A percentile compares a stretch with the other conserved stretches of the same genome.
These are phyloP conservation scores for Chroicocephalus ridibundus DNA, from an alignment of 2,113 vertebrate genomes.

Conservation along the genomic window DNA sequence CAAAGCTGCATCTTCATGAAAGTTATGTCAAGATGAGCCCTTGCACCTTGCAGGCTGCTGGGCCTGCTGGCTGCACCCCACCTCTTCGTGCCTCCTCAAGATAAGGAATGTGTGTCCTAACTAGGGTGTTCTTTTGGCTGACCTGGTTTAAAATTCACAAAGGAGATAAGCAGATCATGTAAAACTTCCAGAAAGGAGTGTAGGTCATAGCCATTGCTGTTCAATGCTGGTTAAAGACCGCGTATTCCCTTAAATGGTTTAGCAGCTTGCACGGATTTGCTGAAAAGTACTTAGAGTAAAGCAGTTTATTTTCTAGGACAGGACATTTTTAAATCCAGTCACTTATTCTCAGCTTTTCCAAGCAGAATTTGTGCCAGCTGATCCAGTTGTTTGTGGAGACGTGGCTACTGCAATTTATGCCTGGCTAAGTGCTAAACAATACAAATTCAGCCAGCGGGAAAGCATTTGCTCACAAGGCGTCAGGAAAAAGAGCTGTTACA, in stretches of 20 bases:
- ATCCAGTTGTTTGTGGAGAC: background rate
- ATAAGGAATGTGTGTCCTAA: background rate
- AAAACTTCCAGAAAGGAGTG: background rate
- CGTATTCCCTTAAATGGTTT: conserved; percentile 1
- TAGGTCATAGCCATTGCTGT: background rate
- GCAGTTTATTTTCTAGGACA: conserved; percentile 27
- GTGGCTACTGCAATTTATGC: background rate
- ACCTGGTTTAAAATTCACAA: background rate
- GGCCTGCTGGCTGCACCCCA: background rate
- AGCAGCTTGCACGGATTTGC: background rate
- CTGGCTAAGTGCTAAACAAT: background rate
- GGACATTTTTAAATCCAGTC: background rate
- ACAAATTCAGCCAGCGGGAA: background rate
- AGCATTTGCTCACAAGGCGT: background rate
- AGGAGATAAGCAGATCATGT: background rate
- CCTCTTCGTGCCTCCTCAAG: background rate
- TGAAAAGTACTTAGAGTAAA: conserved; percentile 8
- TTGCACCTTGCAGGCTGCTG: background rate
- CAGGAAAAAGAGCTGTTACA: background rate
- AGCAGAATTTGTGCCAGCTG: background rate
- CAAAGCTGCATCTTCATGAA: background rate
- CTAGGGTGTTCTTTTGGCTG: background rate
- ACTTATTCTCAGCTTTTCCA: background rate
- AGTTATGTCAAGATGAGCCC: background rate
- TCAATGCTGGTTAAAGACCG: background rate